Evolutionary conservation across 37 sponge, comb jelly and placozoan genomes (phyloP).

Genomic region (Haliclona indistincta): DNA sequence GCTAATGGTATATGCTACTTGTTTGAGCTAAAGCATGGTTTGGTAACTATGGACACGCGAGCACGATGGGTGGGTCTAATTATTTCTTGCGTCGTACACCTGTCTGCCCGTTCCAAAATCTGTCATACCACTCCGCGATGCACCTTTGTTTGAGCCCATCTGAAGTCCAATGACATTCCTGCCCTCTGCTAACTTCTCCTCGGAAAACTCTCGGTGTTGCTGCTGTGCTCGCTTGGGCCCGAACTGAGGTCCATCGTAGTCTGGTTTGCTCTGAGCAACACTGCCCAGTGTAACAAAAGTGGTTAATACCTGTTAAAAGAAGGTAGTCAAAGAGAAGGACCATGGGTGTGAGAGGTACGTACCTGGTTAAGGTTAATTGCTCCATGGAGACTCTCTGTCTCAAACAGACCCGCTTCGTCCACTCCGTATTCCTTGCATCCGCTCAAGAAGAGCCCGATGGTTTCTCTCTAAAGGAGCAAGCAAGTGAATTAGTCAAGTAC

Average conservation of each 20-base stretch:
- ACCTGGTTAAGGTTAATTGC: constrained; percentile 51
- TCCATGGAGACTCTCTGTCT: constrained; percentile 61
- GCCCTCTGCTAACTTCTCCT: constrained; percentile 42
- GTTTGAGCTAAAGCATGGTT: too few relatives aligned
- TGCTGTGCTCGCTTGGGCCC: constrained; percentile 67
- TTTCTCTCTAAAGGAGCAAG: constrained; percentile 36
- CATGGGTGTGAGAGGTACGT: not conserved
- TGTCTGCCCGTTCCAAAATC: not conserved
- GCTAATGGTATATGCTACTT: too few relatives aligned
- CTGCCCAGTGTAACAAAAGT: too few relatives aligned
- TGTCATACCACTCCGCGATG: constrained; percentile 1
- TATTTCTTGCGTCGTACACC: not conserved
- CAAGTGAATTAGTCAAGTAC: not conserved
- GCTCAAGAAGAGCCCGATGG: constrained; percentile 44
- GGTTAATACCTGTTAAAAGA: not conserved
- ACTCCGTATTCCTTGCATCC: constrained; percentile 62
- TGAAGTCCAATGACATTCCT: constrained; percentile 58
- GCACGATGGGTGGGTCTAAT: too few relatives aligned
- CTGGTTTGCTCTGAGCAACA: constrained; percentile 61
- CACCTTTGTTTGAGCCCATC: constrained; percentile 59
- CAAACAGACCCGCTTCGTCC: constrained; percentile 54
- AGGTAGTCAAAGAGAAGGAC: not conserved
- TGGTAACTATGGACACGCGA: too few relatives aligned
- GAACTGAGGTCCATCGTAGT: constrained; percentile 43
- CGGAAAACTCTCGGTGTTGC: constrained; percentile 40